Evolutionary conservation across 2,797 vertebrate species (phyloP).

Genomic region (Chromobotia macracanthus): DNA sequence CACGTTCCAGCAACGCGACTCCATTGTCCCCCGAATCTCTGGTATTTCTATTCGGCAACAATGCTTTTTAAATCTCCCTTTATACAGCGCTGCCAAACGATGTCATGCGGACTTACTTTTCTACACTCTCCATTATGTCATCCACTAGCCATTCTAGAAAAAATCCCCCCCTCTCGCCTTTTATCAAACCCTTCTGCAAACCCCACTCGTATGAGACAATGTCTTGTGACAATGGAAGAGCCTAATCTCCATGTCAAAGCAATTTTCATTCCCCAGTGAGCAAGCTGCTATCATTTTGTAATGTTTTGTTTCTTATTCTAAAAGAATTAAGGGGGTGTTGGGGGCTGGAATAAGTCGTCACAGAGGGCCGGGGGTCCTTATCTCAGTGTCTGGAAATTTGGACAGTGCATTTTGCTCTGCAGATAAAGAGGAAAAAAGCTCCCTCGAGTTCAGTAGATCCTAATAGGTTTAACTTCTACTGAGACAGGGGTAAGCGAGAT

Average conservation of each 20-base stretch:
- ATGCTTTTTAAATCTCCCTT: constrained; percentile 86
- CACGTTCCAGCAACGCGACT: constrained; percentile 78
- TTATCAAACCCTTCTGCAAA: constrained; percentile 65
- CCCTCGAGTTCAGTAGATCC: constrained; percentile 85
- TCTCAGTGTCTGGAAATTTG: constrained; percentile 93
- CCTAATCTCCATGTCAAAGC: constrained; percentile 99
- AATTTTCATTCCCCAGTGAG: constrained; percentile 96
- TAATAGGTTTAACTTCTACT: constrained; percentile 97
- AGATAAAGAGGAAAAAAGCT: constrained; percentile 76
- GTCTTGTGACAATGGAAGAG: constrained; percentile 95
- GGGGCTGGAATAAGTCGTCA: constrained; percentile 82
- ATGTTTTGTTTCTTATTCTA: constrained; percentile 98
- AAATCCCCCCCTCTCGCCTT: constrained; percentile 72
- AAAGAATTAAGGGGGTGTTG: constrained; percentile 82
- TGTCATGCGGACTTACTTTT: constrained; percentile 91
- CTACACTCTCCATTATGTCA: constrained; percentile 90
- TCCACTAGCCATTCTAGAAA: constrained; percentile 88
- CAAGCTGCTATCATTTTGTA: constrained; percentile 97
- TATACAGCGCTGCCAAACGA: constrained; percentile 88
- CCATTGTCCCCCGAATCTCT: constrained; percentile 79
- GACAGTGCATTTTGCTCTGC: constrained; percentile 89
- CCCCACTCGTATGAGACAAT: constrained; percentile 94
- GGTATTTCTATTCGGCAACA: constrained; percentile 82
- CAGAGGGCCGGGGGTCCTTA: constrained; percentile 86
- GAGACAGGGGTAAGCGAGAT: constrained; percentile 88